A percentile compares a stretch with the other conserved stretches of the same genome.
Conservation (phyloP, 2,888 invertebrate genomes). For the Balanococcus diminutus region DNA sequence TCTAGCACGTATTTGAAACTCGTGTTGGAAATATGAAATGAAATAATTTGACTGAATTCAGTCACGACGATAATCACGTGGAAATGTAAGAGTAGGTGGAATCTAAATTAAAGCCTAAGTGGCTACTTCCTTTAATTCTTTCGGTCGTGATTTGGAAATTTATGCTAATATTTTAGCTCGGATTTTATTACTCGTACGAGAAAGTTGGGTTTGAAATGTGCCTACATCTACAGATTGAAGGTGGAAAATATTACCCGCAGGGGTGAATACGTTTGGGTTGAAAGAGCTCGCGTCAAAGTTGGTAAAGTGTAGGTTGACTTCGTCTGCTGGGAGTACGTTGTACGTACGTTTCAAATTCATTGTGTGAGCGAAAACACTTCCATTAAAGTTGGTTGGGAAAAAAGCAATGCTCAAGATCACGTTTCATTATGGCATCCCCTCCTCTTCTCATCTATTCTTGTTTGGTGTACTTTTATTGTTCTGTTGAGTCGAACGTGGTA, state of each 20-base stretch:
- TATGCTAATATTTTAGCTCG: not conserved
- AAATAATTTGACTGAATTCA: not conserved
- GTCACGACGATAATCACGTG: not conserved
- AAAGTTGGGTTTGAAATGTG: not conserved
- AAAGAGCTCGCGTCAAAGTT: not conserved
- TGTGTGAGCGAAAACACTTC: not conserved
- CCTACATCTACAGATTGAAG: no score
- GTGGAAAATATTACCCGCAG: not conserved
- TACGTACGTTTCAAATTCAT: not conserved
- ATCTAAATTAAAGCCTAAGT: not conserved
- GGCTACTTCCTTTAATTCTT: no score
- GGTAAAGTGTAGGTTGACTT: not conserved
- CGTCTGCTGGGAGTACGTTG: not conserved
- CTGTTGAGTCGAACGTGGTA: not conserved
- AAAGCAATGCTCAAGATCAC: not conserved
- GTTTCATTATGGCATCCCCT: not conserved
- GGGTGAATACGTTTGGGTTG: not conserved
- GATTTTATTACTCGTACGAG: not conserved
- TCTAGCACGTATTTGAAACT: not conserved
- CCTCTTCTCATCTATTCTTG: not conserved
- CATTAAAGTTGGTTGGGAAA: not conserved
- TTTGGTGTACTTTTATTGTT: not conserved
- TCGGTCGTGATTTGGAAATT: not conserved
- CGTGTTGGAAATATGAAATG: no score
- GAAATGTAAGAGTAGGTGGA: not conserved